Percentiles rank a stretch among this genome's conserved stretches.
Evolutionary conservation across 1,140 invertebrate genomes (phyloP).

Genomic region (Hetaerina americana): DNA sequence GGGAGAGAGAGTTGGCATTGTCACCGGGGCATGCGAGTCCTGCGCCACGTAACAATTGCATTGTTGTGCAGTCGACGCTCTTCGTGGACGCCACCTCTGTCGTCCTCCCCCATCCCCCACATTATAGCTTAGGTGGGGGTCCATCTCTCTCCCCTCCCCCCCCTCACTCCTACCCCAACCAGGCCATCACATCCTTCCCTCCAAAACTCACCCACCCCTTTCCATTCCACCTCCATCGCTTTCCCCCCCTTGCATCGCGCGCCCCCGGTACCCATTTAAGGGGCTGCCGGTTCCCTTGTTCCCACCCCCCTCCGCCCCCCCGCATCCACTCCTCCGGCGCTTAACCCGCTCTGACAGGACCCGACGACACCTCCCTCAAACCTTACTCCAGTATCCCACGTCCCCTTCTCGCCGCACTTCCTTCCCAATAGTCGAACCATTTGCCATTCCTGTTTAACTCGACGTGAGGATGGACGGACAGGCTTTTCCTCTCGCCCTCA

Average conservation of each 20-base stretch:
- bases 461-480: background rate
- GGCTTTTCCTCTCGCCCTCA: too few relatives aligned
- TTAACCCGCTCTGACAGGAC: background rate
- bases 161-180: background rate
- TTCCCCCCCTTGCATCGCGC: too few relatives aligned
- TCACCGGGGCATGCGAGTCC: background rate
- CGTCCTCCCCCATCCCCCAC: too few relatives aligned
- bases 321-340: background rate
- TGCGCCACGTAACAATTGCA: background rate
- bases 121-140: background rate
- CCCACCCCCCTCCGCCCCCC: background rate
- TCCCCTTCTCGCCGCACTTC: background rate
- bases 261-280: too few relatives aligned
- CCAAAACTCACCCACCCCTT: too few relatives aligned
- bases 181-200: too few relatives aligned
- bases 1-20: background rate
- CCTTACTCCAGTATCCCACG: background rate
- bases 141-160: background rate
- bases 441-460: background rate
- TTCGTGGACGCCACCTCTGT: background rate
- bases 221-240: too few relatives aligned
- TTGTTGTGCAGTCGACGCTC: background rate
- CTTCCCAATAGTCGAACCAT: background rate
- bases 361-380: background rate
- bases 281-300: too few relatives aligned